phyloP scores from a whole-genome alignment of 2,888 invertebrate species.

The Clitarchus hookeri region DNA sequence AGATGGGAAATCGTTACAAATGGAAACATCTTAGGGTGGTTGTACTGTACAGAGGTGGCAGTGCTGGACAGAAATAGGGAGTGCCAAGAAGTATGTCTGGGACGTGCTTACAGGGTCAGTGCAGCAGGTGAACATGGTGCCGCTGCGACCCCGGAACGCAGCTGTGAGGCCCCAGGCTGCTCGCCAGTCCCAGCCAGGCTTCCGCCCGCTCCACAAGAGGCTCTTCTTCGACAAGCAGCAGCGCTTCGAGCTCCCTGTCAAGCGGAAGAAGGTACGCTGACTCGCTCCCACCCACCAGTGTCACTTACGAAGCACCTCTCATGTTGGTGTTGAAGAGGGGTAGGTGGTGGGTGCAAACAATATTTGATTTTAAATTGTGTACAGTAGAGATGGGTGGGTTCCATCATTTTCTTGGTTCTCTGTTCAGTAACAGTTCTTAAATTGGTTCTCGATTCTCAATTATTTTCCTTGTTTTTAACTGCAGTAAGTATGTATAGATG shows the following conservation, averaged over 20 bases:
- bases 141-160: neutral
- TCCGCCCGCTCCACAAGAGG: neutral
- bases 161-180: neutral
- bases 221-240: neutral
- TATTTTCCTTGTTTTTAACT: too few relatives aligned
- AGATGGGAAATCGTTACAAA: too few relatives aligned
- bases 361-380: too few relatives aligned
- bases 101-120: neutral
- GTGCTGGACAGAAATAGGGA: neutral
- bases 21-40: too few relatives aligned
- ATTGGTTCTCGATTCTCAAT: too few relatives aligned
- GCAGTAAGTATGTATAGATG: too few relatives aligned
- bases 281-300: neutral
- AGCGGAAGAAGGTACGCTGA: constrained; percentile 10
- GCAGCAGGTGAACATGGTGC: neutral
- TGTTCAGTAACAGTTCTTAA: too few relatives aligned
- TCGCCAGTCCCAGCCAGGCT: neutral
- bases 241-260: neutral
- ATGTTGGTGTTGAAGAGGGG: too few relatives aligned
- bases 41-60: neutral
- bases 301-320: neutral
- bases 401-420: too few relatives aligned
- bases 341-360: too few relatives aligned
- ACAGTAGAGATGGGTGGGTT: too few relatives aligned
- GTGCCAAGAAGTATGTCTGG: neutral